These are phyloP conservation scores for Maconellicoccus hirsutus DNA, from an alignment of 1,140 invertebrate species.

Conservation along the genomic window DNA sequence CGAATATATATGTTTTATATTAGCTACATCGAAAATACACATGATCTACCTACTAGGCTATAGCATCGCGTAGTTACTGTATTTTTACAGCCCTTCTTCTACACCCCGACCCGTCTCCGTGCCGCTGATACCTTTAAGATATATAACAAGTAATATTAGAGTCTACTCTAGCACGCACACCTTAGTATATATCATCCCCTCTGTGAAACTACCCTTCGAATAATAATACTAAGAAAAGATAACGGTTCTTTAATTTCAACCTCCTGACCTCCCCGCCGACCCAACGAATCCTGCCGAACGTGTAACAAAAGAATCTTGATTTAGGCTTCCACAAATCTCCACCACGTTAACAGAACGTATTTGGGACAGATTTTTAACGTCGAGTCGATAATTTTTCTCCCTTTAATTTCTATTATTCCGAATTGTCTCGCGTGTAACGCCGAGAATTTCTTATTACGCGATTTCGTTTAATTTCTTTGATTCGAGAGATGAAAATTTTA, in stretches of 20 bases:
- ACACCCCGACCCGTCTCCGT: neutral
- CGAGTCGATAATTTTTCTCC: too few species aligned
- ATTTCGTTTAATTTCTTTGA: too few species aligned
- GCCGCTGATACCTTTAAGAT: neutral
- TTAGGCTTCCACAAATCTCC: neutral
- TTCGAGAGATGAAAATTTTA: too few species aligned
- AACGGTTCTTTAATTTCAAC: conserved; percentile 16
- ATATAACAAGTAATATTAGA: conserved; percentile 6
- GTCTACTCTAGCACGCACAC: neutral
- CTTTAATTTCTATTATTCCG: too few species aligned
- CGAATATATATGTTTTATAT: neutral
- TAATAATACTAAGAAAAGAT: conserved; percentile 19
- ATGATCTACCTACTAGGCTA: neutral
- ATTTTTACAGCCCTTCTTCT: neutral
- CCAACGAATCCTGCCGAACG: neutral
- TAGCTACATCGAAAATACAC: neutral
- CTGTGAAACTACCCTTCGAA: conserved; percentile 7
- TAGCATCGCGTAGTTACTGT: neutral
- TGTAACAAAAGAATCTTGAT: conserved; percentile 1
- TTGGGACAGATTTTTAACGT: neutral
- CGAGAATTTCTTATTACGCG: too few species aligned
- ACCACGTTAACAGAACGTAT: neutral
- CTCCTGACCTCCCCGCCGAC: neutral
- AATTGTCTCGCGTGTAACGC: too few species aligned
- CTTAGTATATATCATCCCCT: neutral